Conservation (phyloP, 2,888 invertebrate genomes). For the Agrochola circellaris region DNA sequence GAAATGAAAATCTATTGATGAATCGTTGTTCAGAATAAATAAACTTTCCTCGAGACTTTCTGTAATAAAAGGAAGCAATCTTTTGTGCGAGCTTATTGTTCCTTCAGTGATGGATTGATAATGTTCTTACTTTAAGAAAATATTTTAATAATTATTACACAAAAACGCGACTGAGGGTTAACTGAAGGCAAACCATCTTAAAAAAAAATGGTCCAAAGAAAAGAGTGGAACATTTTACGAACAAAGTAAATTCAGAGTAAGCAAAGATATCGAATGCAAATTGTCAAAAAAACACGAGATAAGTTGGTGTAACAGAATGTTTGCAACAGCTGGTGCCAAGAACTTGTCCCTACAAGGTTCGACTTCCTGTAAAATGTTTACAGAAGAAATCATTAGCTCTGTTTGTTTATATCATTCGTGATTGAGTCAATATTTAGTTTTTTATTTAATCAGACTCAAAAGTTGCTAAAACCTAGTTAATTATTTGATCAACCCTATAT, state of each 20-base stretch:
- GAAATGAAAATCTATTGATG: constrained; percentile 56
- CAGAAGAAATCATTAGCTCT: constrained; percentile 15
- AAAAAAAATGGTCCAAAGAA: neutral
- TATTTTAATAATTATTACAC: neutral
- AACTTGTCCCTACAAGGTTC: constrained; percentile 15
- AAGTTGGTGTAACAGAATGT: constrained; percentile 37
- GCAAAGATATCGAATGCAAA: constrained; percentile 40
- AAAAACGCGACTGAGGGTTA: neutral
- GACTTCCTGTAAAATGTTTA: constrained; percentile 22
- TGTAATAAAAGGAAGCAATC: constrained; percentile 37
- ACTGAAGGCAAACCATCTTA: neutral
- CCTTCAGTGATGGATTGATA: constrained; percentile 46
- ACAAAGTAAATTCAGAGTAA: constrained; percentile 21
- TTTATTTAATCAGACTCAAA: neutral
- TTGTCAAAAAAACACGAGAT: constrained; percentile 29
- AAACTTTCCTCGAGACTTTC: constrained; percentile 32
- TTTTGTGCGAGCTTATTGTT: constrained; percentile 55
- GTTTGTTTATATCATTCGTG: constrained; percentile 1
- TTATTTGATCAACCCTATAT: no score
- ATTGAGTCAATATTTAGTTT: constrained; percentile 1
- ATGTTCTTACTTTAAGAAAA: constrained; percentile 22
- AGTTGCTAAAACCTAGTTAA: no score
- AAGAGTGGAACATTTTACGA: constrained; percentile 11
- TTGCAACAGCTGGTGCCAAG: constrained; percentile 27
- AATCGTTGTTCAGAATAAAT: constrained; percentile 48